Evolutionary conservation across 2,888 invertebrate species (phyloP), one percentile per base, ranked within the genome.

Genomic region (Tetramorium bicarinatum): DNA sequence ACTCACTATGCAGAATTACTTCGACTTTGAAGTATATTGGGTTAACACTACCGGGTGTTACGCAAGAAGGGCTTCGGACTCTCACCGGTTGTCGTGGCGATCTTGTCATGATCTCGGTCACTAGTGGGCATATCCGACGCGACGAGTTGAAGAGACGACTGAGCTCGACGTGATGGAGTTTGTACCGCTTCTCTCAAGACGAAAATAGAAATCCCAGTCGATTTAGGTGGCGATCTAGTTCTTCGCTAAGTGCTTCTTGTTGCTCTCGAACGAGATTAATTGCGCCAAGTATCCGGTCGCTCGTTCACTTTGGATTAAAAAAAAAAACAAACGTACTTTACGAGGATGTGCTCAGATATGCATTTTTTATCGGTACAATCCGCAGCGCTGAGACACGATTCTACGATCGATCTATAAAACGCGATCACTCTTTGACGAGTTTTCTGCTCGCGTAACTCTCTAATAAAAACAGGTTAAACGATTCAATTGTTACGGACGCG

Each of bases 381-480:
- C 54, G 59, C 59, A 29, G 49, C 9, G 25, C 44, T 34, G 56
- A 6, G 49, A 18, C 34, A 62, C 52, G 54, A 41, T 18, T 56
- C 15, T 34, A 52, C n/a, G 25, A 77, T 52, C 13, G 71, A n/a
- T 21, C 25, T 79, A 11, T 71, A 34, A 71, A 80, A 56, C 13
- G 49, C 47, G 49, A 82, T 75, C 41, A 21, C 47, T 21, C 62
- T 34, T 66, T 89, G 86, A 83, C 87, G 71, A 49, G 56, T 54
- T 75, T 87, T 84, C 79, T 71, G 54, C 81, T 81, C 84, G 82
- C 74, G 66, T 62, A 80, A 83, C 84, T 86, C 83, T 84, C 88
- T 87, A 92, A 92, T 93, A 91, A 93, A 93, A 89, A 87, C 84
- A 87, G 93, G 92, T 92, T 91, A 92, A 93, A 92, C 88, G 92